Conservation (phyloP, 2,888 invertebrate species). For the Tetheella fluctuosa region DNA sequence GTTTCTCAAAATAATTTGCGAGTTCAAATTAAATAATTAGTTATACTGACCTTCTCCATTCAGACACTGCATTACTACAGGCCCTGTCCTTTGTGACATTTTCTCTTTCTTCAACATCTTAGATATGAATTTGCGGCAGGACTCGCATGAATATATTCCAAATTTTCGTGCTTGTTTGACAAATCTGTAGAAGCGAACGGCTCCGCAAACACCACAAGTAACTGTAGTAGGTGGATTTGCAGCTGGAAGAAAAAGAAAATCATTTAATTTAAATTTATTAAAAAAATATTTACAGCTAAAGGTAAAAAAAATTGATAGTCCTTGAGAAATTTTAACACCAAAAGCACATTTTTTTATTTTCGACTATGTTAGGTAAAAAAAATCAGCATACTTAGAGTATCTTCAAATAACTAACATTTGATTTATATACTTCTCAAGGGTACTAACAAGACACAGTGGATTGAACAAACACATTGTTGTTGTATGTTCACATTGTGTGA, state of each 20-base stretch:
- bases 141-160: slow-evolving; percentile 93
- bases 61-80: slow-evolving; percentile 86
- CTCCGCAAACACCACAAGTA: slow-evolving; percentile 91
- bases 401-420: no score
- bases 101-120: slow-evolving; percentile 90
- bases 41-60: slow-evolving; percentile 85
- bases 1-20: no score
- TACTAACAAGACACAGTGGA: no score
- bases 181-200: slow-evolving; percentile 89
- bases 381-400: no score
- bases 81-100: slow-evolving; percentile 81
- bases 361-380: no score
- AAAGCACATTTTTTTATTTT: no score
- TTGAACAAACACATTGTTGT: no score
- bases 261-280: background rate
- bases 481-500: no score
- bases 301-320: background rate
- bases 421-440: no score
- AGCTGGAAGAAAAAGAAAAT: slow-evolving; percentile 61
- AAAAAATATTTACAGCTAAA: slow-evolving; percentile 2
- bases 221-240: slow-evolving; percentile 86
- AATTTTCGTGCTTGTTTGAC: slow-evolving; percentile 92
- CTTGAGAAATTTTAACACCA: no score
- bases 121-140: slow-evolving; percentile 93
- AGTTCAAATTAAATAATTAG: background rate